Evolutionary conservation across 2,888 invertebrate species (phyloP).

Genomic region (Acanthosepion pharaonis): DNA sequence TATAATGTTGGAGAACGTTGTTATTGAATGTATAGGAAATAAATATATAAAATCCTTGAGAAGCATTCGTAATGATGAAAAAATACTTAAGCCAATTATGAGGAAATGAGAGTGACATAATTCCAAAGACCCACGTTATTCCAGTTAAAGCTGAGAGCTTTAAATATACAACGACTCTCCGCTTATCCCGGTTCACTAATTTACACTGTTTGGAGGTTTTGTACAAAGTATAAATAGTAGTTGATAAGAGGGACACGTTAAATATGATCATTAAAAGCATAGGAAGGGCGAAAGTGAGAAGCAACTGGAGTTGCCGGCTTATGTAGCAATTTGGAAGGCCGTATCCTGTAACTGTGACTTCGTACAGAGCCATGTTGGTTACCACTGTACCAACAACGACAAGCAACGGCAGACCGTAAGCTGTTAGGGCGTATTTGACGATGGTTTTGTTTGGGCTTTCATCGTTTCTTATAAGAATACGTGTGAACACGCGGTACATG

Average conservation of each 20-base stretch:
- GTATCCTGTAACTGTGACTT: neutral
- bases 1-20: neutral
- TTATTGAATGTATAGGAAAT: neutral
- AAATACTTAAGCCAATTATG: neutral
- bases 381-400: neutral
- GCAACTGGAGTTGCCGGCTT: neutral
- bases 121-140: neutral
- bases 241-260: neutral
- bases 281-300: neutral
- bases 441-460: neutral
- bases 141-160: neutral
- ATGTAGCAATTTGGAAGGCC: neutral
- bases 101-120: neutral
- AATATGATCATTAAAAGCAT: neutral
- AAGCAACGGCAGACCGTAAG: neutral
- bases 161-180: neutral
- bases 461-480: neutral
- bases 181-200: neutral
- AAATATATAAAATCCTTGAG: neutral
- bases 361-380: neutral
- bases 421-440: neutral
- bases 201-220: neutral
- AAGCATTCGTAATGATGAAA: slow-evolving; percentile 24
- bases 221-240: neutral
- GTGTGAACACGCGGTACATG: slow-evolving; percentile 56